Percentiles rank a stretch among this genome's conserved stretches.
Evolutionary conservation across 2,113 vertebrate genomes (phyloP).

Genomic region (Brachyhypopomus gauderio): DNA sequence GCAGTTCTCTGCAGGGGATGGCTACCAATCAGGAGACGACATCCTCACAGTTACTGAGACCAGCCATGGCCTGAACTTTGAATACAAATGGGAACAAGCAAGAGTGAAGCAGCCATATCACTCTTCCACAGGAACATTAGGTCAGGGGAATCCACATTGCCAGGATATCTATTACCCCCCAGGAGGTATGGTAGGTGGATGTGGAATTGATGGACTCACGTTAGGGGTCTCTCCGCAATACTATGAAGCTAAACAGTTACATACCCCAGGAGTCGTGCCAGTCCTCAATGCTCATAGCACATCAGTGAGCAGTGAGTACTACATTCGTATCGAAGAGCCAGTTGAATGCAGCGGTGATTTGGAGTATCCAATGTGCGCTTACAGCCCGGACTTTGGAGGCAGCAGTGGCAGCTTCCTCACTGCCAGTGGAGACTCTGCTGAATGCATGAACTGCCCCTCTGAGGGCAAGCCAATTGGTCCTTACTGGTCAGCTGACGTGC

Average conservation of each 20-base stretch:
- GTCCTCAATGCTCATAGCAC: slow-evolving; percentile 91
- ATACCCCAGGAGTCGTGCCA: slow-evolving; percentile 82
- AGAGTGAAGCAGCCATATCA: slow-evolving; percentile 72
- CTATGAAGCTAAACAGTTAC: slow-evolving; percentile 79
- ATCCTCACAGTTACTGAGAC: slow-evolving; percentile 95
- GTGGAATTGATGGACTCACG: slow-evolving; percentile 70
- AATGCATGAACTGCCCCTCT: slow-evolving; percentile 70
- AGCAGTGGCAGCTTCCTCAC: slow-evolving; percentile 74
- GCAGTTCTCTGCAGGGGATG: slow-evolving; percentile 81
- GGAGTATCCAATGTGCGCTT: slow-evolving; percentile 82
- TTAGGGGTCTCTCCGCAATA: slow-evolving; percentile 82
- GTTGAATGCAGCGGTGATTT: slow-evolving; percentile 76
- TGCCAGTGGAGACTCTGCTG: slow-evolving; percentile 66
- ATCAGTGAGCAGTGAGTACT: slow-evolving; percentile 88
- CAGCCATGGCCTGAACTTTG: slow-evolving; percentile 93
- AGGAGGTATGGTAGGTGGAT: slow-evolving; percentile 70
- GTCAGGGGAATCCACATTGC: slow-evolving; percentile 74
- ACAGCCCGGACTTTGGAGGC: slow-evolving; percentile 74
- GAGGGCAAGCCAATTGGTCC: slow-evolving; percentile 63
- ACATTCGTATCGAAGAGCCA: slow-evolving; percentile 91
- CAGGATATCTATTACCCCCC: slow-evolving; percentile 84
- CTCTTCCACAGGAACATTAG: slow-evolving; percentile 62
- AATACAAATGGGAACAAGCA: slow-evolving; percentile 95
- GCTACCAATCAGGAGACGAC: slow-evolving; percentile 89
- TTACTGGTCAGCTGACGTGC: slow-evolving; percentile 75